Base-by-base conservation (phyloP, 2,797 vertebrate genomes). In the Argyrosomus regius region DNA sequence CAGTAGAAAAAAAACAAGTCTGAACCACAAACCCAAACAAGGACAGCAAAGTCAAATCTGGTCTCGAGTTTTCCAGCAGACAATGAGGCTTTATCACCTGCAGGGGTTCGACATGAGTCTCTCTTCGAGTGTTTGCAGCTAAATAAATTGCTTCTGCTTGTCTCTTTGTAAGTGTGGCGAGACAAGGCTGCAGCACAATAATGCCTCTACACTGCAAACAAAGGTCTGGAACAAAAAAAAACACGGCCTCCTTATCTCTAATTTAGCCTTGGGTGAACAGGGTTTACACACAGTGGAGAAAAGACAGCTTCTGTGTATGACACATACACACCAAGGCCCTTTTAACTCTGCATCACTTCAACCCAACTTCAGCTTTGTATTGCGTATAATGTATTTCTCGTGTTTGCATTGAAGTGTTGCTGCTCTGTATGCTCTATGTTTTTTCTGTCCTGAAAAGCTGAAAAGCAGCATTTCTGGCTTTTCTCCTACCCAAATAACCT, bases 241-340 rank as follows among this genome's bases (percentile, higher is more conserved):
- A 48, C 63, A 61, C 9, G 3, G 58, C 70, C 72, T 73, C 72
- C 85, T 88, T 87, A 82, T 89, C 75, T 76, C 67, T 53, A 56
- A 85, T 86, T 82, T 87, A 89, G 86, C 90, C 87, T 88, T 87
- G 81, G 69, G 75, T 88, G 82, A 86, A 82, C 58, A 78, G 63
- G 72, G 75, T 82, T 83, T 82, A 66, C 81, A 85, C 70, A 79
- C 49, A 65, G 16, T 24, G 48, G 31, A 77, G 62, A 84, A 80
- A 57, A 78, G 73, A 77, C 81, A 59, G 12, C 64, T 73, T 67
- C 71, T 87, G 48, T 78, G 43, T 75, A 43, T 46, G 41, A 54
- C 58, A 52, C 53, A 65, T 20, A 53, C 65, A 57, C n/a, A 65
- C 50, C 79, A 83, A 88, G 57, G 81, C 54, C 75, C 81, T 68